phyloP scores from a whole-genome alignment of 2,113 vertebrate genomes.

The Turdus rufiventris region DNA sequence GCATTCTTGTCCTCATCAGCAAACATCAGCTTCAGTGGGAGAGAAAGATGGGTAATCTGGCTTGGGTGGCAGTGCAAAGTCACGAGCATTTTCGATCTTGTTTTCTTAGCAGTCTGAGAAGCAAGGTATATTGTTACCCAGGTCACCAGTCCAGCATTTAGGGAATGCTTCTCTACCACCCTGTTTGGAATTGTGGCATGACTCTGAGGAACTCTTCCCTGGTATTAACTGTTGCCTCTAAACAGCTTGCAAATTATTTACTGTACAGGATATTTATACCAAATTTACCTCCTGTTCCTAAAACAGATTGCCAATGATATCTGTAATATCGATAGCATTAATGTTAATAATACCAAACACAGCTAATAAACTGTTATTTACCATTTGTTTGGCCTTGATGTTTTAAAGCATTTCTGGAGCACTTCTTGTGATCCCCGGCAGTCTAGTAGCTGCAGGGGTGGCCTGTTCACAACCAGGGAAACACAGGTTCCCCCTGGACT shows the following conservation, averaged over 20 bases:
- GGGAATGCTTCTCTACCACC: conserved; percentile 29
- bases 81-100: conserved; percentile 5
- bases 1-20: conserved; percentile 41
- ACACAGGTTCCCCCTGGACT: not conserved
- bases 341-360: not conserved
- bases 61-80: conserved; percentile 17
- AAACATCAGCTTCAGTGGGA: conserved; percentile 54
- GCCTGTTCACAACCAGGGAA: not conserved
- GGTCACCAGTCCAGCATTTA: not conserved
- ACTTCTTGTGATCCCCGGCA: not conserved
- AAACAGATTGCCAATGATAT: not conserved
- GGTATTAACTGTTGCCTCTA: conserved; percentile 1
- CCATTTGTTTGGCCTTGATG: not conserved
- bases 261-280: not conserved
- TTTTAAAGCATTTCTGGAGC: not conserved
- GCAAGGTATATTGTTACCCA: conserved; percentile 12
- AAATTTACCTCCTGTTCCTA: not conserved
- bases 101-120: conserved; percentile 16
- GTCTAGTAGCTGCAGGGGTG: not conserved
- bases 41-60: conserved; percentile 50
- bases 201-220: conserved; percentile 43
- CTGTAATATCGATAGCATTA: not conserved
- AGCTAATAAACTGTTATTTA: not conserved
- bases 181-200: conserved; percentile 17
- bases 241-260: conserved; percentile 34